These are phyloP conservation scores for Papilio aristodemus DNA, from an alignment of 1,140 invertebrate genomes.

Conservation along the genomic window DNA sequence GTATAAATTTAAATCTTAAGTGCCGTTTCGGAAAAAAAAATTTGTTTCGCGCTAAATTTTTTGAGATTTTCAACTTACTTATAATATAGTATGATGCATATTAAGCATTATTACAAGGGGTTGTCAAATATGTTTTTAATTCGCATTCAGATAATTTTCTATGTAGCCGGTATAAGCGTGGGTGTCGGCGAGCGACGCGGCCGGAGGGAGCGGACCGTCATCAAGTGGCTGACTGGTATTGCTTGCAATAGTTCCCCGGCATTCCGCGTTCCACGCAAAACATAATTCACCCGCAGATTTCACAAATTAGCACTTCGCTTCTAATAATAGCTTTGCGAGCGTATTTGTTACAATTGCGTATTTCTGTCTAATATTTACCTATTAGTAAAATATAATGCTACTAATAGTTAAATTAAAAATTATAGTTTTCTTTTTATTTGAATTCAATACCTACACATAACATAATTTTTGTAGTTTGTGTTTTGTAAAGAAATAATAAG, in stretches of 20 bases:
- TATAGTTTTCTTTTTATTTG: too few species aligned
- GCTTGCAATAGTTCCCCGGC: constrained; percentile 70
- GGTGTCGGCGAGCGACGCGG: constrained; percentile 44
- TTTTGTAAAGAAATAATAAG: not conserved
- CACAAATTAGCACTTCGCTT: constrained; percentile 60
- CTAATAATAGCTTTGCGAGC: constrained; percentile 22
- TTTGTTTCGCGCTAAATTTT: not conserved
- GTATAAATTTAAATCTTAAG: too few species aligned
- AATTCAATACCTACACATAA: too few species aligned
- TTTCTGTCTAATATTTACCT: not conserved
- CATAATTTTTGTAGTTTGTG: not conserved
- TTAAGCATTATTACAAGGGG: too few species aligned
- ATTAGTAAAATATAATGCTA: too few species aligned
- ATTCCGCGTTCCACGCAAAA: constrained; percentile 67
- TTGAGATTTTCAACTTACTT: too few species aligned
- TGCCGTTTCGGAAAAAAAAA: too few species aligned
- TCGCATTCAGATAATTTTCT: too few species aligned
- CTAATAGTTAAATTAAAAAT: too few species aligned
- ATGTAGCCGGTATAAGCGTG: constrained; percentile 27
- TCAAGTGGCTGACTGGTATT: constrained; percentile 79
- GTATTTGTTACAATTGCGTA: constrained; percentile 9
- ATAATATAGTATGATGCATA: not conserved
- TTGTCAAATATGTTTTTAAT: too few species aligned
- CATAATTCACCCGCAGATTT: constrained; percentile 72
- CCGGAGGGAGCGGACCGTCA: constrained; percentile 61